Evolutionary conservation across 2,888 invertebrate species (phyloP).

Genomic region (Papilio elwesi): DNA sequence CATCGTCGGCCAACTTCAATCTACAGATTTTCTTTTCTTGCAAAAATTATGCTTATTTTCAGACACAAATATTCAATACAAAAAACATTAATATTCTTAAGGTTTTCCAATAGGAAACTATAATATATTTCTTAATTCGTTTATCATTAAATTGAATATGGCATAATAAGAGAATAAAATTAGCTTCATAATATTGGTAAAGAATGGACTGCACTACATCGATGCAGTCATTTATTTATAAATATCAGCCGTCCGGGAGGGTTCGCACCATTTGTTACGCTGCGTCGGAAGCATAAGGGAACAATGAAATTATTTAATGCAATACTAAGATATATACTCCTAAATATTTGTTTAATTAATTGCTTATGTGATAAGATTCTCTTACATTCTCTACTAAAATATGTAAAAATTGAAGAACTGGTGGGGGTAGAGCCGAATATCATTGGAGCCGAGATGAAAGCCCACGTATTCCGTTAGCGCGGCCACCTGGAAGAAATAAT

Average conservation of each 20-base stretch:
- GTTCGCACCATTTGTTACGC: slow-evolving; percentile 10
- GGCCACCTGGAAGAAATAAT: too few relatives aligned
- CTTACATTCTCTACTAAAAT: too few relatives aligned
- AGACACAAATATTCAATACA: not conserved
- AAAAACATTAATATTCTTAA: not conserved
- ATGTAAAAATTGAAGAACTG: too few relatives aligned
- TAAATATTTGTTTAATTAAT: too few relatives aligned
- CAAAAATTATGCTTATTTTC: not conserved
- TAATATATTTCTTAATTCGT: not conserved
- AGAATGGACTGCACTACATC: not conserved
- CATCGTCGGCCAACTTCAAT: too few relatives aligned
- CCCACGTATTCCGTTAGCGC: too few relatives aligned
- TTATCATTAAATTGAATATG: not conserved
- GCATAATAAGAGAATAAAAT: not conserved
- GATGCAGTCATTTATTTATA: slow-evolving; percentile 19
- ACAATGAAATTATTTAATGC: not conserved
- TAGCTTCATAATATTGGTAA: not conserved
- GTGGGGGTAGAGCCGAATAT: too few relatives aligned
- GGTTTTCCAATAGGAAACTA: too few relatives aligned
- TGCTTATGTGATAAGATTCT: too few relatives aligned
- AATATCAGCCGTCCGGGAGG: slow-evolving; percentile 30
- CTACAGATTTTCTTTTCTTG: too few relatives aligned
- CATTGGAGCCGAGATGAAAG: too few relatives aligned
- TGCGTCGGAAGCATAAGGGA: not conserved
- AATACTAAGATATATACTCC: too few relatives aligned